Evolutionary conservation across 1,140 invertebrate genomes (phyloP).

Genomic region (Holotrichia oblita): DNA sequence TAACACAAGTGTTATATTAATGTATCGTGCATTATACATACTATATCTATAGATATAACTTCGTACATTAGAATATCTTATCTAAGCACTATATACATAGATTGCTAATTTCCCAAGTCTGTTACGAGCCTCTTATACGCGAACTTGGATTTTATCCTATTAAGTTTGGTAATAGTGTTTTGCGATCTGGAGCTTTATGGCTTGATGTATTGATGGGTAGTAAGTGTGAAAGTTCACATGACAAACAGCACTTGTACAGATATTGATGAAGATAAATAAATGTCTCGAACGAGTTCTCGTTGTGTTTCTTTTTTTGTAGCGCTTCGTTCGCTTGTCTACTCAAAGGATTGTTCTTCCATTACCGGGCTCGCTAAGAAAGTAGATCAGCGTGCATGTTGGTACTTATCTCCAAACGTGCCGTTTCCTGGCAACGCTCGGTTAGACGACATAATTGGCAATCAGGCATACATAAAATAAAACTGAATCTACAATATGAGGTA

Average conservation of each 20-base stretch:
- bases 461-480: constrained; percentile 4
- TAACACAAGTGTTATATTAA: background rate
- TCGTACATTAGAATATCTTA: no score
- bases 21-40: no score
- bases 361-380: background rate
- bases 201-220: background rate
- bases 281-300: background rate
- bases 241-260: background rate
- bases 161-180: no score
- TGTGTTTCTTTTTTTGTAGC: background rate
- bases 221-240: background rate
- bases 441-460: background rate
- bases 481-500: no score
- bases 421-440: constrained; percentile 1
- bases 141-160: no score
- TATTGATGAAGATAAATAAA: background rate
- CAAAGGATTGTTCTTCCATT: background rate
- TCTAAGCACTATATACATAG: no score
- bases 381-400: background rate
- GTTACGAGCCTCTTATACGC: no score
- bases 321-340: background rate
- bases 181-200: no score
- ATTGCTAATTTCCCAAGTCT: no score
- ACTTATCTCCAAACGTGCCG: constrained; percentile 17
- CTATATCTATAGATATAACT: no score